phyloP scores from a whole-genome alignment of 2,113 vertebrate species.

The Saccopteryx bilineata region DNA sequence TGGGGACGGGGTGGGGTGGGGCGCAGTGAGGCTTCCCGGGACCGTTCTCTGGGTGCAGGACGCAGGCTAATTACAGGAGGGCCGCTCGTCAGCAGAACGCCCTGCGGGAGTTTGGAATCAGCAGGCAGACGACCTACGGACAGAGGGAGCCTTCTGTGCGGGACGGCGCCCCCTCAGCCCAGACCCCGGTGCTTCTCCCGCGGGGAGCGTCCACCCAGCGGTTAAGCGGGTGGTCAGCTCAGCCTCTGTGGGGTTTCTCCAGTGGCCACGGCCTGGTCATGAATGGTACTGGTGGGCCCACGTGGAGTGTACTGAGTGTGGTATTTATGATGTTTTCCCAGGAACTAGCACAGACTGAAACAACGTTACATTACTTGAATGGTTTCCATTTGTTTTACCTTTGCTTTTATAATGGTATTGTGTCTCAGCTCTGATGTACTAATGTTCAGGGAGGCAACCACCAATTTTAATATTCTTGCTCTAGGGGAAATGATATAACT shows the following conservation, averaged over 20 bases:
- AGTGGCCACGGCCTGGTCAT: neutral
- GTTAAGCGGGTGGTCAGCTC: neutral
- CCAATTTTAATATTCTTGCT: neutral
- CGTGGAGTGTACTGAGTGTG: too few species aligned
- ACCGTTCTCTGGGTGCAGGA: neutral
- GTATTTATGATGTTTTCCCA: too few species aligned
- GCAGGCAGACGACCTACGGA: neutral
- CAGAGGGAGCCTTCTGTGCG: neutral
- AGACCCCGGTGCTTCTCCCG: neutral
- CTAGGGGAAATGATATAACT: neutral
- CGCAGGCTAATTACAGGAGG: neutral
- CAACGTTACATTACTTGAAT: neutral
- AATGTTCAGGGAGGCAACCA: neutral
- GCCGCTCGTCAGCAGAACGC: neutral
- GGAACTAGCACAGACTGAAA: too few species aligned
- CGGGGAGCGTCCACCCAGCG: neutral
- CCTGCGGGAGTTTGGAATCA: slow-evolving; percentile 20
- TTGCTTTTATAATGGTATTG: neutral
- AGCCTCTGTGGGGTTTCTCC: neutral
- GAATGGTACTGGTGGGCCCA: too few species aligned
- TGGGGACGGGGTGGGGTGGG: too few species aligned
- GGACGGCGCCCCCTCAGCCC: neutral
- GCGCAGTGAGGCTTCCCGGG: neutral
- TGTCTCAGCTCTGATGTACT: neutral
- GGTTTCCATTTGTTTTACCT: neutral